A percentile compares a stretch with the other conserved stretches of the same genome.
phyloP scores from a whole-genome alignment of 2,888 invertebrate genomes.

The Ornithoptera priamus region DNA sequence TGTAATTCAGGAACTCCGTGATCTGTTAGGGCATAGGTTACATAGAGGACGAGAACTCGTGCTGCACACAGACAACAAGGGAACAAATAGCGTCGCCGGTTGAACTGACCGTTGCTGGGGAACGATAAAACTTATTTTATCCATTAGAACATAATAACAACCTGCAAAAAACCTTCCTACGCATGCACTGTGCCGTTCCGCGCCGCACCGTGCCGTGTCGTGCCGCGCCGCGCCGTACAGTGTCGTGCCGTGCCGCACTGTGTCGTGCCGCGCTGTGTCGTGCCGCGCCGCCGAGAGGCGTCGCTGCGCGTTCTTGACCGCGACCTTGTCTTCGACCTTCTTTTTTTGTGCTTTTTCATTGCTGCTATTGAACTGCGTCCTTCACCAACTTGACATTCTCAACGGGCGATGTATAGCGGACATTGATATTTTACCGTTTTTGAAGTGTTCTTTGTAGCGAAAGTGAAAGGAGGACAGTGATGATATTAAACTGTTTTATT shows the following conservation, averaged over 20 bases:
- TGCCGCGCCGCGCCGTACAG: constrained; percentile 13
- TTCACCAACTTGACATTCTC: neutral
- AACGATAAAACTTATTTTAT: constrained; percentile 7
- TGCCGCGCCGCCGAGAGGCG: constrained; percentile 10
- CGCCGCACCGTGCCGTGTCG: constrained; percentile 6
- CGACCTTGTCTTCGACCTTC: constrained; percentile 39
- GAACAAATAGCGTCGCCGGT: no score
- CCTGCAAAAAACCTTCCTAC: neutral
- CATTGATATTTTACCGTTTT: constrained; percentile 4
- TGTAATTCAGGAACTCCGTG: no score
- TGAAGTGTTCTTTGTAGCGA: constrained; percentile 5
- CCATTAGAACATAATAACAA: constrained; percentile 5
- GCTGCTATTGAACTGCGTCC: neutral
- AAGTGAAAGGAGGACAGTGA: constrained; percentile 6
- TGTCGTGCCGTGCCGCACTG: constrained; percentile 1
- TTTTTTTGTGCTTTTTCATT: constrained; percentile 3
- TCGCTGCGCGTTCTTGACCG: constrained; percentile 37
- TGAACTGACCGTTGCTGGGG: neutral
- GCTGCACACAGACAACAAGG: no score
- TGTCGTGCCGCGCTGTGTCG: constrained; percentile 13
- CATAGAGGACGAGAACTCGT: no score
- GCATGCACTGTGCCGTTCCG: constrained; percentile 13
- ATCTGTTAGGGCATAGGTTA: no score
- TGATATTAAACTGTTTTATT: neutral
- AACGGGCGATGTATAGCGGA: constrained; percentile 4